A percentile compares a stretch with the other conserved stretches of the same genome.
Evolutionary conservation across 2,797 vertebrate genomes (phyloP).

Genomic region (Phalloptychus januarius): DNA sequence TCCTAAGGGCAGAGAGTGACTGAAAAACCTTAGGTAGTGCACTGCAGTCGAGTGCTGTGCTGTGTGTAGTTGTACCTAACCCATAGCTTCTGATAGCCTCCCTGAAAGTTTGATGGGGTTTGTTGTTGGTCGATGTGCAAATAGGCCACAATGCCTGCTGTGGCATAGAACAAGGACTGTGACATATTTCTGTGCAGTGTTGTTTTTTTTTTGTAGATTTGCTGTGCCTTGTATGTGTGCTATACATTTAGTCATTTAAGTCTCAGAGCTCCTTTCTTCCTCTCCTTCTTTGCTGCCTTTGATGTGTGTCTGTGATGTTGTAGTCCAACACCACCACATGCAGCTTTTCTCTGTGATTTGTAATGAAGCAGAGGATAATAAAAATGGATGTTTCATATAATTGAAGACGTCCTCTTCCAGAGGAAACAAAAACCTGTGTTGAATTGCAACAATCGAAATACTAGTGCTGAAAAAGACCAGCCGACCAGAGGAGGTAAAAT

Average conservation of each 20-base stretch:
- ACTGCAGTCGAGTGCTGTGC: conserved; percentile 72
- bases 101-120: conserved; percentile 70
- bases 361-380: conserved; percentile 17
- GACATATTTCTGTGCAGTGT: conserved; percentile 73
- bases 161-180: conserved; percentile 72
- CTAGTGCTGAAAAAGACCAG: conserved; percentile 6
- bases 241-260: conserved; percentile 52
- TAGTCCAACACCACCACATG: conserved; percentile 62
- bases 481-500: conserved; percentile 23
- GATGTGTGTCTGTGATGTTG: conserved; percentile 69
- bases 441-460: conserved; percentile 17
- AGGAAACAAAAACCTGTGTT: conserved; percentile 9
- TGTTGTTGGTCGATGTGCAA: conserved; percentile 75
- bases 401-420: conserved; percentile 10
- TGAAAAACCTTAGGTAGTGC: conserved; percentile 55
- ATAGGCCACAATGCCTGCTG: conserved; percentile 79
- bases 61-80: conserved; percentile 77
- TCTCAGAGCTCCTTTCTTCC: conserved; percentile 54
- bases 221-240: conserved; percentile 72
- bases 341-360: conserved; percentile 59
- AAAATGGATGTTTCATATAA: conserved; percentile 14
- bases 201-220: conserved; percentile 53
- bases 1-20: conserved; percentile 63
- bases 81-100: conserved; percentile 76
- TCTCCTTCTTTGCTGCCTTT: conserved; percentile 49